Conservation (phyloP, 2,797 vertebrate genomes). For the Amniataba percoides region DNA sequence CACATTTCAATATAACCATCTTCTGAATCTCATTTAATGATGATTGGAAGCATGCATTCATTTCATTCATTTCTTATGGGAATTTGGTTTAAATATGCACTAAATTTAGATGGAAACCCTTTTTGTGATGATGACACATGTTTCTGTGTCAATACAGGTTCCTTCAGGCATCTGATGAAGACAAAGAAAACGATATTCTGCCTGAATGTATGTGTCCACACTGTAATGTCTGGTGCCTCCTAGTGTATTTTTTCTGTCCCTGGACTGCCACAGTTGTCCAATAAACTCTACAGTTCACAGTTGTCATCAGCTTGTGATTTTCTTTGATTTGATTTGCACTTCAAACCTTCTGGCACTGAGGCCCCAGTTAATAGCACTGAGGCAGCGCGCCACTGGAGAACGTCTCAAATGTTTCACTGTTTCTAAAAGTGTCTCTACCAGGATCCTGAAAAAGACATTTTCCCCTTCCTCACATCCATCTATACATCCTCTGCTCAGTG, state of each 20-base stretch:
- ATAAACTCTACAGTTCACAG: background rate
- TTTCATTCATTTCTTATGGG: no score
- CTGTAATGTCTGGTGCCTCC: background rate
- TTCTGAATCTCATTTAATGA: no score
- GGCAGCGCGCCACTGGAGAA: background rate
- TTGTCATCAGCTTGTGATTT: background rate
- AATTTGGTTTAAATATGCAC: no score
- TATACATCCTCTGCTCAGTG: slow-evolving; percentile 18
- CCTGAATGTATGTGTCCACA: background rate
- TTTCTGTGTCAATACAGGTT: background rate
- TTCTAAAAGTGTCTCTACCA: slow-evolving; percentile 24
- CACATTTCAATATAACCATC: no score
- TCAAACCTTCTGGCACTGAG: background rate
- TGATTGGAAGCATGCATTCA: no score
- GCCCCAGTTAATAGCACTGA: background rate
- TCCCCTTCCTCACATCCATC: slow-evolving; percentile 9
- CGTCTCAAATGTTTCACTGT: slow-evolving; percentile 10
- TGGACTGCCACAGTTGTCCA: background rate
- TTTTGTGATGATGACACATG: no score
- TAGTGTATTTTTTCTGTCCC: background rate
- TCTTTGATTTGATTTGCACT: background rate
- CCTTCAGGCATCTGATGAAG: background rate
- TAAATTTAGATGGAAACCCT: no score
- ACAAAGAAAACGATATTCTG: background rate
- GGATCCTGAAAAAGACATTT: background rate